phyloP scores from a whole-genome alignment of 30 jellyfish, hydroid and myxozoan species.

The Aurelia aurita region DNA sequence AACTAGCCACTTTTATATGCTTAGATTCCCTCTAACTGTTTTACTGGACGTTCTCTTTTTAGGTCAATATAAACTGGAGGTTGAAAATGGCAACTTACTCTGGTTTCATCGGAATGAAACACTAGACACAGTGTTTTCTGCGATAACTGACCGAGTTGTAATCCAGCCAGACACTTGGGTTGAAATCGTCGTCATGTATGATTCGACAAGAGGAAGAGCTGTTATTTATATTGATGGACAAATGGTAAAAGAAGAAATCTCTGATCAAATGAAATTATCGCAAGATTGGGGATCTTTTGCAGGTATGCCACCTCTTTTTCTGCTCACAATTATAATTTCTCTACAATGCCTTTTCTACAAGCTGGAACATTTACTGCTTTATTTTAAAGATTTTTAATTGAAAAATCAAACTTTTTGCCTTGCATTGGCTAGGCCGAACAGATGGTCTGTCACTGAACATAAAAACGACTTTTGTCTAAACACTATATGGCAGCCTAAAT shows the following conservation, averaged over 20 bases:
- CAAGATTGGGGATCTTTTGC: slow-evolving; percentile 93
- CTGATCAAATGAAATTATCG: slow-evolving; percentile 86
- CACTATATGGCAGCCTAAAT: too few species aligned
- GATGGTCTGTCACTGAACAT: too few species aligned
- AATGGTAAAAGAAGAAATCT: slow-evolving; percentile 81
- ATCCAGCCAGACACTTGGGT: slow-evolving; percentile 86
- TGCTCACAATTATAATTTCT: too few species aligned
- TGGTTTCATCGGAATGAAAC: slow-evolving; percentile 95
- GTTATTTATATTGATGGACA: slow-evolving; percentile 73
- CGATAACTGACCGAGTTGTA: slow-evolving; percentile 66
- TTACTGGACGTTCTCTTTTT: not conserved
- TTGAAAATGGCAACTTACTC: slow-evolving; percentile 80
- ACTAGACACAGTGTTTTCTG: slow-evolving; percentile 86
- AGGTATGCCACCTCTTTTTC: slow-evolving; percentile 34
- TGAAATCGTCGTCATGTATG: slow-evolving; percentile 83
- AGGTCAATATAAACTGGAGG: slow-evolving; percentile 91
- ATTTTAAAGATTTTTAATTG: too few species aligned
- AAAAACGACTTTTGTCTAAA: too few species aligned
- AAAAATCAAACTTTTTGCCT: too few species aligned
- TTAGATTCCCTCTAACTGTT: too few species aligned
- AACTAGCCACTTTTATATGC: too few species aligned
- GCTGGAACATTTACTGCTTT: too few species aligned
- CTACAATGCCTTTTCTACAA: too few species aligned
- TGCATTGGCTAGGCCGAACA: too few species aligned
- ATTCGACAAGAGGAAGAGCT: slow-evolving; percentile 66